These are phyloP conservation scores for Drosophila suboccidentalis DNA, from an alignment of 2,888 invertebrate species.

Conservation along the genomic window DNA sequence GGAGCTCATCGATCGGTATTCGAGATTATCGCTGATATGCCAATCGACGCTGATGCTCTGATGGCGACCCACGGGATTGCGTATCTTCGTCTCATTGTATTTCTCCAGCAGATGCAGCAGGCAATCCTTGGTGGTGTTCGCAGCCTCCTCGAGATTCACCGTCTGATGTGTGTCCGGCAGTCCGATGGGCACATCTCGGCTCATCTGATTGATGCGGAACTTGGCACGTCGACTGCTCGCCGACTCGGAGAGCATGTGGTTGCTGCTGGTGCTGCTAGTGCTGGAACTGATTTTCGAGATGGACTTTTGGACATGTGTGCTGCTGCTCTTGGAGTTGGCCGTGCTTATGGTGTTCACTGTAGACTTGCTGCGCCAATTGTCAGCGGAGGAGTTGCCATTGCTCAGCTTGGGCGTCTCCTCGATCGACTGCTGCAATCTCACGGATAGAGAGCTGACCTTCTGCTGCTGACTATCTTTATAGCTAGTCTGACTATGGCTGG, in stretches of 20 bases:
- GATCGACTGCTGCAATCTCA: slow-evolving; percentile 83
- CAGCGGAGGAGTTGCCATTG: slow-evolving; percentile 57
- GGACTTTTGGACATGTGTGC: slow-evolving; percentile 43
- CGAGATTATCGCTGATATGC: slow-evolving; percentile 90
- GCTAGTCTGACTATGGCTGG: slow-evolving; percentile 49
- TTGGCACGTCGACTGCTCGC: slow-evolving; percentile 87
- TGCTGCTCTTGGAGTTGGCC: slow-evolving; percentile 52
- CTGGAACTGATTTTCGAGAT: slow-evolving; percentile 45
- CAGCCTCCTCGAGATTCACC: slow-evolving; percentile 86
- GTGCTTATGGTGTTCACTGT: slow-evolving; percentile 58
- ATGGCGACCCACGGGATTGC: slow-evolving; percentile 87
- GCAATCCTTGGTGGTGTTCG: slow-evolving; percentile 91
- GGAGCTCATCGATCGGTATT: slow-evolving; percentile 92
- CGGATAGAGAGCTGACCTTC: slow-evolving; percentile 74
- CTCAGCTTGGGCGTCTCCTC: slow-evolving; percentile 83
- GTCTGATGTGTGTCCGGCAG: slow-evolving; percentile 88
- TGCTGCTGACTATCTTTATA: slow-evolving; percentile 48
- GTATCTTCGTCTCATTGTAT: slow-evolving; percentile 88
- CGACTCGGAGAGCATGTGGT: slow-evolving; percentile 67
- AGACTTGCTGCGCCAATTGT: slow-evolving; percentile 48
- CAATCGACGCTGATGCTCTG: slow-evolving; percentile 92
- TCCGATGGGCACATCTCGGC: slow-evolving; percentile 90
- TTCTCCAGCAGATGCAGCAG: slow-evolving; percentile 91
- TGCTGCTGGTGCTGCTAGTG: slow-evolving; percentile 14
- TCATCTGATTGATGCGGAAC: slow-evolving; percentile 89